These are phyloP conservation scores for Halichoerus grypus DNA, from an alignment of 2,113 vertebrate species.

Conservation along the genomic window DNA sequence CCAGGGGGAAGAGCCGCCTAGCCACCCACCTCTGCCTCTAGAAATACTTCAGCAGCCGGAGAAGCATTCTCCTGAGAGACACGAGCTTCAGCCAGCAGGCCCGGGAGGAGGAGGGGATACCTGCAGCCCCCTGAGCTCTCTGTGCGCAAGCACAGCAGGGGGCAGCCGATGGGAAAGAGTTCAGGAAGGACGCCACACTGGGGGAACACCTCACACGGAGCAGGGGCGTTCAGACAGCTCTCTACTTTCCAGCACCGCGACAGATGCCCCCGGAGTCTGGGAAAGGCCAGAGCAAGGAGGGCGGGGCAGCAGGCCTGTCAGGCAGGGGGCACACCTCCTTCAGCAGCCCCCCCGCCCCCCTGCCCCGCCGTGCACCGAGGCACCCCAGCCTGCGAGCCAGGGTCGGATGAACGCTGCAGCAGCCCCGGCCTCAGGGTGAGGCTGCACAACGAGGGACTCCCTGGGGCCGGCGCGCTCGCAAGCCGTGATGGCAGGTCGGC, in stretches of 20 bases:
- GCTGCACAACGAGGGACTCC: not conserved
- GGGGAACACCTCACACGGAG: not conserved
- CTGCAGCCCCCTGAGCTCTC: not conserved
- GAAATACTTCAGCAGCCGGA: slow-evolving; percentile 18
- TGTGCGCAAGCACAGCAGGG: not conserved
- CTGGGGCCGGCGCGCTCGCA: not conserved
- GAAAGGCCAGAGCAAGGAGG: not conserved
- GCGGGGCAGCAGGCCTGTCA: not conserved
- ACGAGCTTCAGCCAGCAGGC: not conserved
- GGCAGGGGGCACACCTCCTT: not conserved
- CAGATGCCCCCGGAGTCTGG: not conserved
- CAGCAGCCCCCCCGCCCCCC: too few relatives aligned
- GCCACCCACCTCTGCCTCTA: not conserved
- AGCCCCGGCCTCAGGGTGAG: not conserved
- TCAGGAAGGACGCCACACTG: not conserved
- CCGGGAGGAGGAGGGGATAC: not conserved
- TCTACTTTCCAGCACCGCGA: not conserved
- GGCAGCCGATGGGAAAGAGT: not conserved
- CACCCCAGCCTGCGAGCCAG: not conserved
- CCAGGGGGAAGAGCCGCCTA: rapidly evolving
- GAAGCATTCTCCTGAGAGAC: not conserved
- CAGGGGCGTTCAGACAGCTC: not conserved
- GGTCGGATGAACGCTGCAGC: not conserved
- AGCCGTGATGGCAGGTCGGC: not conserved
- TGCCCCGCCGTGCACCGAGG: not conserved